Base-by-base conservation (phyloP, 2,797 vertebrate genomes). In the Carapus acus region DNA sequence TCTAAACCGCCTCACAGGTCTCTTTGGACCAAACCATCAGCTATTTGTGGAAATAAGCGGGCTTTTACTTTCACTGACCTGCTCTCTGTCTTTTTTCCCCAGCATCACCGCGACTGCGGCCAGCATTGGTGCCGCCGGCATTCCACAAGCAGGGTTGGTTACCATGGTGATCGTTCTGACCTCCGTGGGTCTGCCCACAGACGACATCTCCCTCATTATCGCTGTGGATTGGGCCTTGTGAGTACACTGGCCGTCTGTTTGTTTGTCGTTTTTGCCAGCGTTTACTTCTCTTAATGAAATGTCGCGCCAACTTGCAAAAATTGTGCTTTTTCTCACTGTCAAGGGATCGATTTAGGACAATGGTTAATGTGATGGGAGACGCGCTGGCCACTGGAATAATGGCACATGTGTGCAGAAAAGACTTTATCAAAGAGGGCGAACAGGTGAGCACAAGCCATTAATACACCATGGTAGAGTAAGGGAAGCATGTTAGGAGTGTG, bases 81-180 rank as follows among this genome's bases (percentile, higher is more conserved):
- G n/a, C n/a, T n/a, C n/a, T 2, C 14, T 15, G 14, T n/a, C n/a
- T 36, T 3, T 15, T 21, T 62, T 46, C 48, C 71, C 1, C 78
- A 99, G 96, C 68, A 97, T 99, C 78, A 99, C 96, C 1, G 96
- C 96, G 23, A 97, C 96, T 0, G 96, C 96, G 1, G 95, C 96
- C 76, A 98, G 94, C 69, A 97, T 98, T 5, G 95, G 96, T 36
- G 96, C 96, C 8, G 94, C 96, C 0, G 95, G 94, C 15, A 98
- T 99, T 72, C 96, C 96, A 0, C 96, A 97, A 69, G 96, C 96
- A 1, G 96, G 96, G 23, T 90, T 99, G 0, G 93, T 98, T 68
- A 99, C 96, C 55, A 99, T 98, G 96, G 96, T 96, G 83, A 99
- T 99, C 0, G 96, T 99, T 50, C 82, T 99, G 67, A 99, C 96